Conservation (phyloP, 2,888 invertebrate genomes). For the Pammene aurita region DNA sequence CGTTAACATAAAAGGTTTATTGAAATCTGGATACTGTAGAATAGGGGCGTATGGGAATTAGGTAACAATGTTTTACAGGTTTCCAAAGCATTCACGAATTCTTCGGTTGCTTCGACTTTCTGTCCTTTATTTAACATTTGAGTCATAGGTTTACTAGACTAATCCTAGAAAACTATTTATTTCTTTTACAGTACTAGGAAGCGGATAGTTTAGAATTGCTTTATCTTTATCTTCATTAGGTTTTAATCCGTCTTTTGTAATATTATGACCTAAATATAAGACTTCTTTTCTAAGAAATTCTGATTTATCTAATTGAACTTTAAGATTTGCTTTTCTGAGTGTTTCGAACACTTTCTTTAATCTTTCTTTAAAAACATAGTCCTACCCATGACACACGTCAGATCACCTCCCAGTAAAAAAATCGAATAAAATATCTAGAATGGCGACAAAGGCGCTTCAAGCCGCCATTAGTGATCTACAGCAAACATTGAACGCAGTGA, state of each 20-base stretch:
- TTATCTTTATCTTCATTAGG: slow-evolving; percentile 42
- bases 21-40: slow-evolving; percentile 37
- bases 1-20: slow-evolving; percentile 28
- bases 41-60: slow-evolving; percentile 25
- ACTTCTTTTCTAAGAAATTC: slow-evolving; percentile 13
- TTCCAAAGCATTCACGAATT: background rate
- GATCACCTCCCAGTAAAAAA: no score
- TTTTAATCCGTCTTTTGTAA: slow-evolving; percentile 1
- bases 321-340: background rate
- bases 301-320: no score
- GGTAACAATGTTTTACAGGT: slow-evolving; percentile 8
- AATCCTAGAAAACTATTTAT: slow-evolving; percentile 45
- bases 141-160: slow-evolving; percentile 34
- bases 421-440: no score
- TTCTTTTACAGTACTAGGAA: slow-evolving; percentile 43
- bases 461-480: no score
- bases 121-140: slow-evolving; percentile 1
- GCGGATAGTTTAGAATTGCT: slow-evolving; percentile 30
- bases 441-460: no score
- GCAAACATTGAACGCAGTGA: no score
- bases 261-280: slow-evolving; percentile 9
- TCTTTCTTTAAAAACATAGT: no score
- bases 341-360: background rate
- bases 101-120: background rate
- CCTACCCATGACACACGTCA: no score